These are phyloP conservation scores for Baryphthengus martii DNA, from an alignment of 2,113 vertebrate genomes.

Conservation along the genomic window DNA sequence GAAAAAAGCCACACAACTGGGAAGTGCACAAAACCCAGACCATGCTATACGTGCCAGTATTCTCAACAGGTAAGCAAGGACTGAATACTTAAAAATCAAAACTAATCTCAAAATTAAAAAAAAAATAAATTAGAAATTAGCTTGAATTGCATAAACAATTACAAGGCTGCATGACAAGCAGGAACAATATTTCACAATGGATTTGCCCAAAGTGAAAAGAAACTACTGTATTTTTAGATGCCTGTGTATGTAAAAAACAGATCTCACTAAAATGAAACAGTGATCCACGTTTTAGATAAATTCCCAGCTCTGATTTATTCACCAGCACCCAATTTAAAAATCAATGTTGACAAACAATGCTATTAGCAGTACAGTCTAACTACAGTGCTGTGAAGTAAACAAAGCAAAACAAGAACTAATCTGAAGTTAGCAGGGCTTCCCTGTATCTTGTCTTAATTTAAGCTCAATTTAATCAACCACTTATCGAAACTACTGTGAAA, in stretches of 20 bases:
- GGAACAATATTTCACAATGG: neutral
- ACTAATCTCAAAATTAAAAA: neutral
- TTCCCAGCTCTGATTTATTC: neutral
- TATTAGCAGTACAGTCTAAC: neutral
- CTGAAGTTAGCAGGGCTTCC: neutral
- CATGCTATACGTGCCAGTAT: rapidly evolving
- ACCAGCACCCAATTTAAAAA: neutral
- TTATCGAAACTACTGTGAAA: neutral
- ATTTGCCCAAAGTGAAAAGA: neutral
- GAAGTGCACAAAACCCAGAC: neutral
- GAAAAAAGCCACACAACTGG: neutral
- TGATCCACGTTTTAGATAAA: neutral
- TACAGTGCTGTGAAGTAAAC: neutral
- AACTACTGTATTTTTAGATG: neutral
- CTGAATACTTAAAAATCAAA: neutral
- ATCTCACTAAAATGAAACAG: neutral
- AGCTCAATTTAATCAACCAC: neutral
- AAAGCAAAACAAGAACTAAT: neutral
- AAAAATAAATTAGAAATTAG: rapidly evolving
- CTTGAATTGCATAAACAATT: neutral
- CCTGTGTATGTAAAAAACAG: neutral
- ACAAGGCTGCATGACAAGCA: neutral
- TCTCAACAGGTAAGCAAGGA: neutral
- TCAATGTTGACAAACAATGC: neutral
- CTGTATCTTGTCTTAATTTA: neutral